A percentile compares a stretch with the other conserved stretches of the same genome.
phyloP scores from a whole-genome alignment of 2,113 vertebrate species.

The Salminus brasiliensis region DNA sequence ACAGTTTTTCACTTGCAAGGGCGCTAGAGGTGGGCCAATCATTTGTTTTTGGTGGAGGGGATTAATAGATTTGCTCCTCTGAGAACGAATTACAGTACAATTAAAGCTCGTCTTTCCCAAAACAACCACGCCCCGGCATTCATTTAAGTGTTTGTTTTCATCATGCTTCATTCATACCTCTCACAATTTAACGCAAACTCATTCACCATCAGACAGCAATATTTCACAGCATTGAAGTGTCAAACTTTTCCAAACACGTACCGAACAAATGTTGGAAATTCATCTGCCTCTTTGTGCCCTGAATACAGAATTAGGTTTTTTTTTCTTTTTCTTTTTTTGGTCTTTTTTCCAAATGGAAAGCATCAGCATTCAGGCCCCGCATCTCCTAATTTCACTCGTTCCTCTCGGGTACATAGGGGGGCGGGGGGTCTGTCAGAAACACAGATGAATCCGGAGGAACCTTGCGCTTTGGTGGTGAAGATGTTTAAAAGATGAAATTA shows the following conservation, averaged over 20 bases:
- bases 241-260: background rate
- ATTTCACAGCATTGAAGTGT: background rate
- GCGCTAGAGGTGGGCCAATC: background rate
- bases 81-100: conserved; percentile 6
- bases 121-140: background rate
- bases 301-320: background rate
- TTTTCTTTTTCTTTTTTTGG: no score
- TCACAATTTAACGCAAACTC: background rate
- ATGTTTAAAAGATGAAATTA: conserved; percentile 46
- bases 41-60: background rate
- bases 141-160: conserved; percentile 4
- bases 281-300: background rate
- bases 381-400: background rate
- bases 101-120: conserved; percentile 2
- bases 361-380: background rate
- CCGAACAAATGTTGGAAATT: background rate
- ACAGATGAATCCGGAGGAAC: conserved; percentile 1
- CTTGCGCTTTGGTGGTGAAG: conserved; percentile 12
- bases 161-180: background rate
- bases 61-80: background rate
- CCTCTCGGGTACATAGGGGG: background rate
- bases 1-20: background rate
- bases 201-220: background rate
- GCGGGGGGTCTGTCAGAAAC: conserved; percentile 31
- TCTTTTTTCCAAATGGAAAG: background rate